These are phyloP conservation scores for Takifugu ocellatus DNA, from an alignment of 2,797 vertebrate genomes.

Conservation along the genomic window DNA sequence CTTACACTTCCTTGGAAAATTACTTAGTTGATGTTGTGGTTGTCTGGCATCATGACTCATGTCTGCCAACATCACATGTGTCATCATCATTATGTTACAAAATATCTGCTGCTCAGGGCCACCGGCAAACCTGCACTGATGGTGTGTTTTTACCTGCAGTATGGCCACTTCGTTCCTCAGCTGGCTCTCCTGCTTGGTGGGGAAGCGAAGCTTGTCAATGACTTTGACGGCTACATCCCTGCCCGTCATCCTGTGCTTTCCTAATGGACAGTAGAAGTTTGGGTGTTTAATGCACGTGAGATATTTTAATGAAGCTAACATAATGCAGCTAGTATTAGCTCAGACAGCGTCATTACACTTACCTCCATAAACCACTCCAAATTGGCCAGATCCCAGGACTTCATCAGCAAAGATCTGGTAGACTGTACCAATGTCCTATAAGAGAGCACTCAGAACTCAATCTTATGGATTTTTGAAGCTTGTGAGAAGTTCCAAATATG, in stretches of 20 bases:
- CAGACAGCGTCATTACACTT: conserved; percentile 11
- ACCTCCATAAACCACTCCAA: conserved; percentile 91
- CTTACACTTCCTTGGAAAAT: no score
- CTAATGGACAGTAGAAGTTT: conserved; percentile 50
- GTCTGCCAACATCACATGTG: neutral
- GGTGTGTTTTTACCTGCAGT: conserved; percentile 78
- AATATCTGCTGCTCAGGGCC: no score
- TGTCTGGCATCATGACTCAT: neutral
- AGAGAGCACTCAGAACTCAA: conserved; percentile 8
- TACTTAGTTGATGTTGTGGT: no score
- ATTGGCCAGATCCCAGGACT: conserved; percentile 88
- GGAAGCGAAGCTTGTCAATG: conserved; percentile 91
- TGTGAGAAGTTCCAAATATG: neutral
- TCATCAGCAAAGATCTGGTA: conserved; percentile 93
- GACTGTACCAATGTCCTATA: conserved; percentile 87
- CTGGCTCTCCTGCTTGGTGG: conserved; percentile 91
- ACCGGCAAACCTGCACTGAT: no score
- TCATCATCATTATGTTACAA: no score
- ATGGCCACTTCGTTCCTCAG: conserved; percentile 92
- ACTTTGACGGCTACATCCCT: conserved; percentile 92
- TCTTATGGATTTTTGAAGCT: no score
- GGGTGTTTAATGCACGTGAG: neutral
- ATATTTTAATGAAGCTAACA: neutral
- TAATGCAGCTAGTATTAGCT: neutral
- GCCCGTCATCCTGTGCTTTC: conserved; percentile 88